Percentiles rank a stretch among this genome's conserved stretches.
Evolutionary conservation across 2,797 vertebrate genomes (phyloP).

Genomic region (Columba guinea): DNA sequence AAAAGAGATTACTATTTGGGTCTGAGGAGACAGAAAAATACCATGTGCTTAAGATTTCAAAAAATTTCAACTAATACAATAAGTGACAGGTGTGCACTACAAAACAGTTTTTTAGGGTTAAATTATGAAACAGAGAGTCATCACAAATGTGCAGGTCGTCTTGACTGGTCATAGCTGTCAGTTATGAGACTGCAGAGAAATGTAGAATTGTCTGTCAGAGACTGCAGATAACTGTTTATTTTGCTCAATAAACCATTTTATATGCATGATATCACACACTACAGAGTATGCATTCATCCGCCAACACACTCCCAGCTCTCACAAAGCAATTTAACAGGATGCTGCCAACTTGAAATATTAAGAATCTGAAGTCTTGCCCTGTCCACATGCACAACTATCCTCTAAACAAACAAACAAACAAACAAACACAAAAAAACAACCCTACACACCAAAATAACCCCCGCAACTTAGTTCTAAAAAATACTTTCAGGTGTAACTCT

Average conservation of each 20-base stretch:
- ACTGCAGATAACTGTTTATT: conserved; percentile 49
- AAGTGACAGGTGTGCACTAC: not conserved
- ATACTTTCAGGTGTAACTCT: not conserved
- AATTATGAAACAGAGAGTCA: not conserved
- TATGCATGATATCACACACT: conserved; percentile 43
- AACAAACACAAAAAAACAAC: no score
- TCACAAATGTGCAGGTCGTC: not conserved
- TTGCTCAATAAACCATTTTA: conserved; percentile 59
- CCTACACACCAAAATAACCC: not conserved
- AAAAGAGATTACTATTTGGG: not conserved
- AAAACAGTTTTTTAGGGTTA: not conserved
- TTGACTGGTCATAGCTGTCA: conserved; percentile 8
- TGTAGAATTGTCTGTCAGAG: not conserved
- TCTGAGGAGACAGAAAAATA: not conserved
- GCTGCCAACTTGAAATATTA: conserved; percentile 32
- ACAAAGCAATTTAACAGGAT: conserved; percentile 29
- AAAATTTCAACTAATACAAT: not conserved
- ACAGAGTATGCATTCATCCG: conserved; percentile 38
- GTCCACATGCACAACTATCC: no score
- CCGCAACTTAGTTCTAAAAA: not conserved
- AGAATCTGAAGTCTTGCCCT: not conserved
- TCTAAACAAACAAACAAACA: not conserved
- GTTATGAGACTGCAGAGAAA: conserved; percentile 10
- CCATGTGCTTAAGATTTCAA: not conserved
- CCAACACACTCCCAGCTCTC: not conserved